Evolutionary conservation across 1,140 invertebrate genomes (phyloP), one percentile per base, ranked within the genome.

Genomic region (Drosophila pandora): DNA sequence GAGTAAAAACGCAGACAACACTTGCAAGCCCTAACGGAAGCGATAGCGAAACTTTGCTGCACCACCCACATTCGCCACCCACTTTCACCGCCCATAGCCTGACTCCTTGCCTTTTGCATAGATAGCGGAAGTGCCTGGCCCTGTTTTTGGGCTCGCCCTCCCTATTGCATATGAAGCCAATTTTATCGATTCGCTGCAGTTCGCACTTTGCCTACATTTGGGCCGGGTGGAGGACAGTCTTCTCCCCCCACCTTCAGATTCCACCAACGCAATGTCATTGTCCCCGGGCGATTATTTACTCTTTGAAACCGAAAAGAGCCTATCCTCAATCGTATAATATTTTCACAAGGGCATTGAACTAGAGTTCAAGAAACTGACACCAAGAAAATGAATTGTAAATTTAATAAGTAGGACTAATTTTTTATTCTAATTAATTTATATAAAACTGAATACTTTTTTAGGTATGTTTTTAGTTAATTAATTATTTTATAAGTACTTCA

Each of bases 171-270:
- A 82, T 61, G 50, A 39, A 74, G 69, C 67, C 25, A 82, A 76
- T 75, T 77, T 75, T 83, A 83, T 82, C 79, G 79, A 82, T 82
- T 82, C 59, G 9, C 34, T 57, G 54, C 68, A 79, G 22, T 62
- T 79, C 64, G 57, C 75, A 79, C 64, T 73, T 69, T 73, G 73
- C 69, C 69, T 59, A 73, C 57, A 61, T 65, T 83, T 60, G 37
- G 75, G 55, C 67, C 21, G 10, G 8, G 3, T 23, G 21, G 41
- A 43, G 41, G 13, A 17, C 43, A 21, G 6, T 9, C 13, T 43
- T 9, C 41, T 43, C 43, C 49, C 9, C 37, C 49, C 37, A 4
- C 65, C 21, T 23, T 23, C 37, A 2, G 21, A 9, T 12, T 10
- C 54, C 28, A 17, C 13, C 62, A 4, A 61, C 21, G 63, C 63